These are phyloP conservation scores for Bimastos eiseni DNA, from an alignment of 2,888 invertebrate species.

Conservation along the genomic window DNA sequence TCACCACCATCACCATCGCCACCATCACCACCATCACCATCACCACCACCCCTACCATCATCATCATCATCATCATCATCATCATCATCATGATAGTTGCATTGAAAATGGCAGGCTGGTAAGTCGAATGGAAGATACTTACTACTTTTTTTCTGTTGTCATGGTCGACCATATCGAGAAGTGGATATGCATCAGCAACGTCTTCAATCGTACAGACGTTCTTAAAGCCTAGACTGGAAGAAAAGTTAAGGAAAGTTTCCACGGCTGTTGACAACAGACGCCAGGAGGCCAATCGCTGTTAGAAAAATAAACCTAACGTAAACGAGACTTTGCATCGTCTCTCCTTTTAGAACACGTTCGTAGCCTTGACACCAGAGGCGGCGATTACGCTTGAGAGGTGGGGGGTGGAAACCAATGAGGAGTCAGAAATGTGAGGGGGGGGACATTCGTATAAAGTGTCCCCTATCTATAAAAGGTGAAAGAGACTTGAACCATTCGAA, in stretches of 20 bases:
- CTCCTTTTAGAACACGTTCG: neutral
- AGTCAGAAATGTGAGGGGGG: too few species aligned
- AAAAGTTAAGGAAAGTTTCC: neutral
- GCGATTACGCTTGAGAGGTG: too few species aligned
- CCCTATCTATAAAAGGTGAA: too few species aligned
- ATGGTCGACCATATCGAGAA: constrained; percentile 61
- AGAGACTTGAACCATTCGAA: too few species aligned
- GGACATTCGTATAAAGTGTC: too few species aligned
- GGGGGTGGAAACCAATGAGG: too few species aligned
- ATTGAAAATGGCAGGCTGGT: neutral
- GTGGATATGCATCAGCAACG: constrained; percentile 57
- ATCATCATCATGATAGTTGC: neutral
- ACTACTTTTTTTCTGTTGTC: constrained; percentile 55
- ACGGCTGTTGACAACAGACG: neutral
- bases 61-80: neutral
- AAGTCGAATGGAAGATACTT: constrained; percentile 44
- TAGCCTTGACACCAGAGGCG: too few species aligned
- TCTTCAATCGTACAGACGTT: constrained; percentile 60
- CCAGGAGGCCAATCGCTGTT: neutral
- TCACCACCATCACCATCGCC: neutral
- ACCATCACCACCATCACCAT: neutral
- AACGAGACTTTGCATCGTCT: neutral
- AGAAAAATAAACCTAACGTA: neutral
- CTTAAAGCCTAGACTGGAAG: constrained; percentile 43
- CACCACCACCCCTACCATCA: neutral